Percentiles rank a stretch among this genome's conserved stretches.
These are phyloP conservation scores for Pelmatolapia mariae DNA, from an alignment of 2,113 vertebrate genomes.

Conservation along the genomic window DNA sequence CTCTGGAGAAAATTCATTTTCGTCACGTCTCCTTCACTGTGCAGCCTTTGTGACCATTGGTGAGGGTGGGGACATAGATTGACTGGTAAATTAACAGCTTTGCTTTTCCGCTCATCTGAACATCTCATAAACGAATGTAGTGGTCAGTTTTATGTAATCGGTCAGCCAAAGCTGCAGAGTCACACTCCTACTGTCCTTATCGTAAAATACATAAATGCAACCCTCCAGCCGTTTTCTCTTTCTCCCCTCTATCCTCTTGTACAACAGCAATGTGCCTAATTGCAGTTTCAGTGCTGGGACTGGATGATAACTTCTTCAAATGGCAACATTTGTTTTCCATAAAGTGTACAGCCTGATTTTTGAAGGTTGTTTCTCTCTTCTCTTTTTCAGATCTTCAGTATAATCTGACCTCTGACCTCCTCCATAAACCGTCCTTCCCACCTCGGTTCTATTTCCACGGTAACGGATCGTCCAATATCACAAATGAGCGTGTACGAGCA, in stretches of 20 bases:
- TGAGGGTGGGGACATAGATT: background rate
- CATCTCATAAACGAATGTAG: background rate
- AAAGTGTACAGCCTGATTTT: background rate
- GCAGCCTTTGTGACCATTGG: background rate
- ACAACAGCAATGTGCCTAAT: background rate
- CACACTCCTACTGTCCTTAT: background rate
- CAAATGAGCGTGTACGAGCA: conserved; percentile 68
- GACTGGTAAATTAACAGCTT: background rate
- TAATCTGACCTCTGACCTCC: conserved; percentile 85
- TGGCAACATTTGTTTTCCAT: background rate
- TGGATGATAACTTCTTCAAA: background rate
- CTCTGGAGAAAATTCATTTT: background rate
- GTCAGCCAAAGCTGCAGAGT: background rate
- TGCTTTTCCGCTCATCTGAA: background rate
- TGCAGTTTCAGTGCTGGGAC: background rate
- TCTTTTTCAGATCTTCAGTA: conserved; percentile 81
- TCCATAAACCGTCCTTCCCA: conserved; percentile 77
- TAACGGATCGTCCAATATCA: conserved; percentile 82
- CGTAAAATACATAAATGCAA: background rate
- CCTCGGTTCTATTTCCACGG: conserved; percentile 87
- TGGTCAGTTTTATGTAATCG: background rate
- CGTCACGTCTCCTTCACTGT: background rate
- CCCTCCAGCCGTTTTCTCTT: background rate
- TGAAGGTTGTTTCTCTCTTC: background rate
- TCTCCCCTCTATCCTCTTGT: background rate